Conservation (phyloP, 1,140 invertebrate species). For the Schmidtea mediterranea region DNA sequence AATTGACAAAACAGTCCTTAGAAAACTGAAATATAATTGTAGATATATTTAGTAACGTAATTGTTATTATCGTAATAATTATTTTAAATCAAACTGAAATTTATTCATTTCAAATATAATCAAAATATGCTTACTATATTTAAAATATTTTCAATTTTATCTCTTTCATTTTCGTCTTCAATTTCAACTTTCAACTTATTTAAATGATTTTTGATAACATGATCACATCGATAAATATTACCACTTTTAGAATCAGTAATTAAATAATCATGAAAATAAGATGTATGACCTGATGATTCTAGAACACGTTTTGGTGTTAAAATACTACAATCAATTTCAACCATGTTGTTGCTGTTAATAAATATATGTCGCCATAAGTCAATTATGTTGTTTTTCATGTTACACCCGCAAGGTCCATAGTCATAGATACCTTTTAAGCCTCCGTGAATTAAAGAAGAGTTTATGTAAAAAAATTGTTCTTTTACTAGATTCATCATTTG, state of each 20-base stretch:
- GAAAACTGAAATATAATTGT: too few relatives aligned
- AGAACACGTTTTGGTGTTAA: neutral
- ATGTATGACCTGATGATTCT: neutral
- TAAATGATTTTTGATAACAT: neutral
- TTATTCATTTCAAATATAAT: too few relatives aligned
- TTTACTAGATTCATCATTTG: too few relatives aligned
- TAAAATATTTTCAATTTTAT: too few relatives aligned
- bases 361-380: neutral
- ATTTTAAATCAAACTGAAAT: too few relatives aligned
- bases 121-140: too few relatives aligned
- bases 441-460: neutral
- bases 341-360: neutral
- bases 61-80: too few relatives aligned
- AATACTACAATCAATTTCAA: neutral
- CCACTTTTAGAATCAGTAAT: neutral
- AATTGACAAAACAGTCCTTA: too few relatives aligned
- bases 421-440: neutral
- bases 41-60: too few relatives aligned
- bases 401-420: constrained; percentile 3
- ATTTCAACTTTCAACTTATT: neutral
- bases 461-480: neutral
- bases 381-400: constrained; percentile 2
- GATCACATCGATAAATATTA: neutral
- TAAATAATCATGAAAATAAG: neutral
- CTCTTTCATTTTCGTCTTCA: neutral